Evolutionary conservation across 1,140 invertebrate genomes (phyloP).

Genomic region (Plodia interpunctella): DNA sequence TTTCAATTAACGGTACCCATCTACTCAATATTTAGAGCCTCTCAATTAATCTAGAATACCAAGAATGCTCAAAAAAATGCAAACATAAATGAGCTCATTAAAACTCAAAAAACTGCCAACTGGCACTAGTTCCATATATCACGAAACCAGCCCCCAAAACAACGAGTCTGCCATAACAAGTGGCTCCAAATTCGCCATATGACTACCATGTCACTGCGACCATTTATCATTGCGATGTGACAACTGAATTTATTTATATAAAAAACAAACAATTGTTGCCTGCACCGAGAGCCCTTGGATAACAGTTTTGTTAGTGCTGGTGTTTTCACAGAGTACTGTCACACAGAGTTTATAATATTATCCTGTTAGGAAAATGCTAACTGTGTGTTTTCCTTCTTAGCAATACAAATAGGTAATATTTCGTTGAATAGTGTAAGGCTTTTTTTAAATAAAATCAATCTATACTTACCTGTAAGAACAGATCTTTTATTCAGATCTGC

Average conservation of each 20-base stretch:
- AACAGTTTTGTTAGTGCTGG: constrained; percentile 47
- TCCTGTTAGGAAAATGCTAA: no score
- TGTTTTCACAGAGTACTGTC: constrained; percentile 37
- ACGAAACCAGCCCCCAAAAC: constrained; percentile 32
- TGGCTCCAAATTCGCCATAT: constrained; percentile 64
- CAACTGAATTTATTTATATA: constrained; percentile 74
- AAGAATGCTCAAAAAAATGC: neutral
- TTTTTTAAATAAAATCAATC: no score
- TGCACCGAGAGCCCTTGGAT: constrained; percentile 39
- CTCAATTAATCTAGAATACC: no score
- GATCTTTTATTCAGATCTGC: no score
- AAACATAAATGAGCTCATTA: neutral
- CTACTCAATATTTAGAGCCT: no score
- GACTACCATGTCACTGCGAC: constrained; percentile 54
- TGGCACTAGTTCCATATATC: neutral
- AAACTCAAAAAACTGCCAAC: neutral
- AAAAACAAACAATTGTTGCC: constrained; percentile 67
- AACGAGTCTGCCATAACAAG: constrained; percentile 46
- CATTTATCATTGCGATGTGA: constrained; percentile 71
- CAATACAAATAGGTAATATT: no score
- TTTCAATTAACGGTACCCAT: no score
- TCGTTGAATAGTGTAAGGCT: no score
- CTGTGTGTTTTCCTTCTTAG: no score
- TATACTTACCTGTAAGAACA: no score
- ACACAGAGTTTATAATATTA: no score